Percentiles rank a stretch among this genome's conserved stretches.
phyloP scores from a whole-genome alignment of 2,797 vertebrate species.

The Poecilia gillii region DNA sequence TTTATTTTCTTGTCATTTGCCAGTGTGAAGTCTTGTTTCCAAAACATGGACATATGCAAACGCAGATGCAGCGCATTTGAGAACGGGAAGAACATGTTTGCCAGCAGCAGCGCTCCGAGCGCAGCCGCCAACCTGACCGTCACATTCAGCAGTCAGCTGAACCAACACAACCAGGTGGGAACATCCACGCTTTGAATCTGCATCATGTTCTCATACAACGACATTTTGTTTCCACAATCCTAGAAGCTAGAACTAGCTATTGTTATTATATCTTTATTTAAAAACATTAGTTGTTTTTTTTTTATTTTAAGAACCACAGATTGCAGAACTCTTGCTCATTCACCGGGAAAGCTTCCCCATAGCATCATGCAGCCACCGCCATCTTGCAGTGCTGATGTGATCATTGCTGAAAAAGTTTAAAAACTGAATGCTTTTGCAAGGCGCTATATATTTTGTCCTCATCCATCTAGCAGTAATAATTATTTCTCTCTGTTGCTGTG shows the following conservation, averaged over 20 bases:
- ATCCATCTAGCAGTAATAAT: neutral
- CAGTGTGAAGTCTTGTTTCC: constrained; percentile 98
- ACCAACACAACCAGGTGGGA: constrained; percentile 93
- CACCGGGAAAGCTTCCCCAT: no score
- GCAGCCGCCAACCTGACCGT: constrained; percentile 96
- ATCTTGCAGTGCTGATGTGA: neutral
- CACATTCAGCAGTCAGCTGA: constrained; percentile 97
- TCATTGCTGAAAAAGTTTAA: neutral
- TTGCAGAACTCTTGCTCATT: no score
- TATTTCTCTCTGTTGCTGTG: neutral
- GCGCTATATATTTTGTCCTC: neutral
- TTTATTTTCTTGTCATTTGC: neutral
- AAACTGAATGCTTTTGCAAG: neutral
- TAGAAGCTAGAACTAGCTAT: no score
- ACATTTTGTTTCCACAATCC: neutral
- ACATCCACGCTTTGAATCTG: rapidly evolving
- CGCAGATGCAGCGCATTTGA: constrained; percentile 94
- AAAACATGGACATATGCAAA: constrained; percentile 99
- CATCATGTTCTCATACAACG: neutral
- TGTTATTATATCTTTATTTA: no score
- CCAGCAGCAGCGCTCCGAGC: constrained; percentile 87
- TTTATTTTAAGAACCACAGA: no score
- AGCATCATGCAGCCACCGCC: neutral
- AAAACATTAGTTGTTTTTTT: no score
- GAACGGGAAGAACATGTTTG: constrained; percentile 93